These are phyloP conservation scores for Charina bottae DNA, from an alignment of 2,113 vertebrate species.

Conservation along the genomic window DNA sequence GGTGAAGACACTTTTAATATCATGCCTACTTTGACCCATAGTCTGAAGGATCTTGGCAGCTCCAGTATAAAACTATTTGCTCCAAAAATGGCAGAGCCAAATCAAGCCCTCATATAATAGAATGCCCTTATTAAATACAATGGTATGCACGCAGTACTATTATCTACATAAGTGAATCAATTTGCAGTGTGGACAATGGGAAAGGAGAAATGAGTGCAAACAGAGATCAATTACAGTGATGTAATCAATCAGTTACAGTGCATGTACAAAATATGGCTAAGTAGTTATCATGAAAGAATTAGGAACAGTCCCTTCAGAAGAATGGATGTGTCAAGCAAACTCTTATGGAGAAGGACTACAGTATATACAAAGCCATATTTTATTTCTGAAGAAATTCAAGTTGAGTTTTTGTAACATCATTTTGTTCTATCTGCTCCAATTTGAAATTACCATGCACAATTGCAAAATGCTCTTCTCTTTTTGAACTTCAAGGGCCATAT, in stretches of 20 bases:
- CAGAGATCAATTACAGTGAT: neutral
- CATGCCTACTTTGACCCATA: neutral
- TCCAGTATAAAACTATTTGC: neutral
- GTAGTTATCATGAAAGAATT: neutral
- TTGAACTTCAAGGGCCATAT: neutral
- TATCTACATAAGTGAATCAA: conserved; percentile 1
- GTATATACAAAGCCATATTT: neutral
- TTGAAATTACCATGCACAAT: neutral
- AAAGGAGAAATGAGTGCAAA: neutral
- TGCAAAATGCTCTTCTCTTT: neutral
- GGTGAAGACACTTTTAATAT: neutral
- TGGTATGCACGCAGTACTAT: neutral
- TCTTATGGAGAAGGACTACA: neutral
- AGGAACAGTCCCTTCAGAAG: neutral
- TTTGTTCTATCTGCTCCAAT: neutral
- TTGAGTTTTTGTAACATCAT: neutral
- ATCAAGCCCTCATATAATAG: neutral
- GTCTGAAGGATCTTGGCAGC: neutral
- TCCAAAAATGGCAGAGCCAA: neutral
- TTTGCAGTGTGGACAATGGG: neutral
- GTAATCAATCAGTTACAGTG: neutral
- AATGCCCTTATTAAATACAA: neutral
- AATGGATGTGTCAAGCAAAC: neutral
- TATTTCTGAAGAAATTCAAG: neutral
- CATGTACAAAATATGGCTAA: neutral